These are phyloP conservation scores for Polypedilum pembai DNA, from an alignment of 1,140 invertebrate species.

Conservation along the genomic window DNA sequence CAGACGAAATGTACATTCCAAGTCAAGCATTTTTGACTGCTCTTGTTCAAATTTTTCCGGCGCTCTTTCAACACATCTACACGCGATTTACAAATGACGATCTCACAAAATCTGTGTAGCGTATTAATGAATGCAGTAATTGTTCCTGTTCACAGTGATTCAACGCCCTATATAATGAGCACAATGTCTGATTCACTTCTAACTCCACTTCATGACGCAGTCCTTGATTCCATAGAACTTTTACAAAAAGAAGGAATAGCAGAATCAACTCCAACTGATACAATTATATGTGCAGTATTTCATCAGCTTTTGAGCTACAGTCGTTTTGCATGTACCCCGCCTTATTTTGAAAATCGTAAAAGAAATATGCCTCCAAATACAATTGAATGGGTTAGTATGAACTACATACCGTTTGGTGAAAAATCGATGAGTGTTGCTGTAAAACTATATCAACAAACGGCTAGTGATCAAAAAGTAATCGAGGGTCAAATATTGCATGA, in stretches of 20 bases:
- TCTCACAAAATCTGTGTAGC: slow-evolving; percentile 67
- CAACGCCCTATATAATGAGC: slow-evolving; percentile 69
- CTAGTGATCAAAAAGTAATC: slow-evolving; percentile 63
- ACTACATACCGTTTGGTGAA: slow-evolving; percentile 83
- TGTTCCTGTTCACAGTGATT: slow-evolving; percentile 75
- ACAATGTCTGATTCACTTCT: slow-evolving; percentile 64
- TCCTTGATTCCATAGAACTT: slow-evolving; percentile 70
- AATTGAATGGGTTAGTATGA: slow-evolving; percentile 73
- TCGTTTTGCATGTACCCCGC: slow-evolving; percentile 63
- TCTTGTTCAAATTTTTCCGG: slow-evolving; percentile 88
- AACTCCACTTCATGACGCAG: slow-evolving; percentile 75
- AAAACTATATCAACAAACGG: slow-evolving; percentile 73
- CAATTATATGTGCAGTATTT: slow-evolving; percentile 73
- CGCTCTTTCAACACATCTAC: slow-evolving; percentile 84
- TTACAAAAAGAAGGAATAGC: slow-evolving; percentile 69
- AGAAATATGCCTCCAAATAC: slow-evolving; percentile 44
- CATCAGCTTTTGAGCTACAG: slow-evolving; percentile 67
- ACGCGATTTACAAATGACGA: slow-evolving; percentile 64
- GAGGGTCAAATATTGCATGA: slow-evolving; percentile 67
- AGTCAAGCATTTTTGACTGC: slow-evolving; percentile 88
- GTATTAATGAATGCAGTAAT: slow-evolving; percentile 70
- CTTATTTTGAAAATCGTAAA: slow-evolving; percentile 54
- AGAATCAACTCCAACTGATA: slow-evolving; percentile 55
- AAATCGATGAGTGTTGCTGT: slow-evolving; percentile 74
- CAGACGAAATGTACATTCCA: slow-evolving; percentile 67